Base-by-base conservation (phyloP, 1,140 invertebrate genomes). In the Caenorhabditis latens region DNA sequence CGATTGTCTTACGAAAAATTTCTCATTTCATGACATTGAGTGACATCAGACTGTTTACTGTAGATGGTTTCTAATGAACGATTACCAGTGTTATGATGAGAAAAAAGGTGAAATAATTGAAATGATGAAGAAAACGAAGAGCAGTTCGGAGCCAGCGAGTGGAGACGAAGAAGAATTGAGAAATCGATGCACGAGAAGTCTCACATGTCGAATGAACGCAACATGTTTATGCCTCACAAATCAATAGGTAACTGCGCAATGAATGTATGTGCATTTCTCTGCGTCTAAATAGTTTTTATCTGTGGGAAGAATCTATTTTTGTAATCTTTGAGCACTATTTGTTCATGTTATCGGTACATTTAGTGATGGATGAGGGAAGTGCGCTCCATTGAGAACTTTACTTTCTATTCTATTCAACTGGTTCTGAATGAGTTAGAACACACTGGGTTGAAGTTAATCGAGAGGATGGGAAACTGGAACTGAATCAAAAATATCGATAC, bases 171-270 rank as follows among this genome's bases (percentile, higher is more conserved):
- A n/a, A 71, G 19, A 19, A 43, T 8, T 32, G 8, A 11, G 24
- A 46, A 71, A 71, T 71, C 65, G 65, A 71, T 71, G 65, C 16
- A 43, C 42, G 40, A 46, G 42, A 43, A 19, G 21, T 14, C 65
- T 71, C 65, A 43, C 65, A 71, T 71, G 65, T 16, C 40, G 40
- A 71, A 14, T 71, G 65, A 71, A 43, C 65, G 14, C 13, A 71
- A 43, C 42, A 71, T 71, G 65, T 71, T 71, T 71, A 71, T 21
- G 40, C 19, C 65, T 43, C 16, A 43, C 8, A 71, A 71, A 71
- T 71, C 65, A 46, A 71, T 71, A 71, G 40, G 65, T 43, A 43
- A 46, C 65, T 71, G 65, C 65, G 65, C 7, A 9, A 19, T 43
- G 40, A 19, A 4, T 43, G 40, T 40, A 8, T 58, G 61, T 63